Evolutionary conservation across 2,113 vertebrate species (phyloP), one percentile per base, ranked within the genome.

Genomic region (Malurus elegans): DNA sequence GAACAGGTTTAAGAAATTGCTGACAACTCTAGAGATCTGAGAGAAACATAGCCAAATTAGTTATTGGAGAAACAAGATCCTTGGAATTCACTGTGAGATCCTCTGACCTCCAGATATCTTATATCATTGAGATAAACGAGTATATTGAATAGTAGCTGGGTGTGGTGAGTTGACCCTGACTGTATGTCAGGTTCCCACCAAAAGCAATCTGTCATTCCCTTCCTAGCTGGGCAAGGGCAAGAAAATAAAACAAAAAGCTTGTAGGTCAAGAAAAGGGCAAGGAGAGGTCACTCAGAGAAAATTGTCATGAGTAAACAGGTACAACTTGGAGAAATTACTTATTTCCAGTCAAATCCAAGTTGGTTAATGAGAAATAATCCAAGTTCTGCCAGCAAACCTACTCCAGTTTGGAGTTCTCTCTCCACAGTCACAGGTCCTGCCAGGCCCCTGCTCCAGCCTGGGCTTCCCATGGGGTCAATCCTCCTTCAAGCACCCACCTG

Each of bases 11-110:
- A 84, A 83, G 56, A 92, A 95, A 76, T 51, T 79, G 29, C 38
- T 95, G 94, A 93, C 96, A 97, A 40, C 70, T 74, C 75, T 31
- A 92, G 74, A 92, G 40, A 94, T 94, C 84, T 95, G 82, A 95
- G 75, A 84, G 26, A 47, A 53, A 40, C 29, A 69, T 24, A 57
- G 79, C 54, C 79, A 97, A 95, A 87, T 93, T 62, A 90, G 72
- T 92, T 93, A 93, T 88, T 88, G 95, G 64, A 96, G 58, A 81
- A 86, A 86, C 80, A 85, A 82, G 81, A 82, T 88, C 45, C 25
- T 73, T 80, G 91, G 60, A 64, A 91, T 29, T 31, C 76, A 79
- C 74, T 2, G 1, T 1, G 18, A 94, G 88, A 42, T 61, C 38
- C 40, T 87, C 25, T 94, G 96, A 96, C 86, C 96, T 95, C 67